phyloP scores from a whole-genome alignment of 2,113 vertebrate genomes.

The Grammomys surdaster region DNA sequence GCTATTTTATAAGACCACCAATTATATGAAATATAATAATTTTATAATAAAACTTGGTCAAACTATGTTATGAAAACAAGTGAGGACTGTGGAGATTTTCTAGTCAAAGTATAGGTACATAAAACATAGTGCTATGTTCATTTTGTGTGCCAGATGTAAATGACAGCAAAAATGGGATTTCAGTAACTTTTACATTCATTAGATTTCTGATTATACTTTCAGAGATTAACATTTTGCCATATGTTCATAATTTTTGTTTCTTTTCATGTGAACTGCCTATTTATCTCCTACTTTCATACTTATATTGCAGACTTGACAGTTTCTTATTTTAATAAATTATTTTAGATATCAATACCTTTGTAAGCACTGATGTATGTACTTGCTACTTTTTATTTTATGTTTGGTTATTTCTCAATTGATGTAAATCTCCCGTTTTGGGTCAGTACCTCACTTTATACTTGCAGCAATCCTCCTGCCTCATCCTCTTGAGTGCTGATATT shows the following conservation, averaged over 20 bases:
- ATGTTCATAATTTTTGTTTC: background rate
- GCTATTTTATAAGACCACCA: constrained; percentile 3
- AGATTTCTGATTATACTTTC: constrained; percentile 19
- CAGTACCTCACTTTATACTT: background rate
- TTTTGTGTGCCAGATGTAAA: background rate
- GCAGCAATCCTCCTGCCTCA: background rate
- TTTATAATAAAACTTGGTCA: background rate
- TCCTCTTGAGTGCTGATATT: background rate
- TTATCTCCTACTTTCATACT: background rate
- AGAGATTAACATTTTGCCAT: background rate
- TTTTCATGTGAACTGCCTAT: background rate
- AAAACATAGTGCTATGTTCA: background rate
- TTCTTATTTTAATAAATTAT: constrained; percentile 60
- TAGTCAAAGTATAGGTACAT: background rate
- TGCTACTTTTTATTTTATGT: background rate
- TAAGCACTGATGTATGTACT: background rate
- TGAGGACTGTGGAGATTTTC: background rate
- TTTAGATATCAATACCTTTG: background rate
- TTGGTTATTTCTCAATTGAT: constrained; percentile 36
- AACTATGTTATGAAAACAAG: background rate
- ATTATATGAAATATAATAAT: background rate
- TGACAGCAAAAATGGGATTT: background rate
- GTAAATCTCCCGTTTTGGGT: constrained; percentile 6
- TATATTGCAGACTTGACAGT: background rate
- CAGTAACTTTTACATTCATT: constrained; percentile 33